Evolutionary conservation across 2,888 invertebrate species (phyloP), one percentile per base, ranked within the genome.

Genomic region (Mechanitis messenoides): DNA sequence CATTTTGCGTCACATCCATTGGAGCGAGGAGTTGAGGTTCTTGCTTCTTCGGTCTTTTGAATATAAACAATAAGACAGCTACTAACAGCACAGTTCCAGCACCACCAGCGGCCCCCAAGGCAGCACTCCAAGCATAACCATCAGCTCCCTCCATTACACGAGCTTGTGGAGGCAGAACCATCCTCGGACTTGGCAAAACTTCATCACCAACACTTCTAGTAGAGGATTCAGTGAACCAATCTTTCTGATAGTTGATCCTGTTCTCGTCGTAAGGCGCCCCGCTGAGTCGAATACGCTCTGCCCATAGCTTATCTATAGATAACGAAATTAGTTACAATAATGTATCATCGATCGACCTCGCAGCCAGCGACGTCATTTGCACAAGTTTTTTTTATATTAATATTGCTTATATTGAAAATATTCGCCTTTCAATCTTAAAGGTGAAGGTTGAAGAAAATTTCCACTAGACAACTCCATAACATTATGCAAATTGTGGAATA

Each of bases 231-330:
- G 47, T 65, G 5, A 71, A 70, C 73, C 72, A 71, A 63, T 72
- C 66, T 59, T 68, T 70, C 61, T 72, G 69, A 61, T 69, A 69
- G 53, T 74, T 71, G 62, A 72, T 63, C 45, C 64, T 62, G 65
- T 69, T 66, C 67, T 78, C 72, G 64, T 79, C 78, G 83, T 82
- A 76, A 71, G 77, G 76, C 73, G 75, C 77, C 75, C 75, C 79
- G 69, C 72, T 71, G 73, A 73, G 74, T 71, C 74, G 75, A 63
- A 74, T 76, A 71, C 79, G 74, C 69, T 78, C 80, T 76, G 78
- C 76, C 86, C 87, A 82, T 78, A 73, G 81, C 81, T 88, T 88
- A 88, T 88, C 88, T 87, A 77, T 65, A 79, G 88, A 88, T 88
- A 89, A 88, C 83, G 67, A 81, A 79, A 83, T 86, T 86, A 85